Percentiles rank a stretch among this genome's conserved stretches.
phyloP scores from a whole-genome alignment of 2,113 vertebrate genomes.

The Herpetotheres cachinnans region DNA sequence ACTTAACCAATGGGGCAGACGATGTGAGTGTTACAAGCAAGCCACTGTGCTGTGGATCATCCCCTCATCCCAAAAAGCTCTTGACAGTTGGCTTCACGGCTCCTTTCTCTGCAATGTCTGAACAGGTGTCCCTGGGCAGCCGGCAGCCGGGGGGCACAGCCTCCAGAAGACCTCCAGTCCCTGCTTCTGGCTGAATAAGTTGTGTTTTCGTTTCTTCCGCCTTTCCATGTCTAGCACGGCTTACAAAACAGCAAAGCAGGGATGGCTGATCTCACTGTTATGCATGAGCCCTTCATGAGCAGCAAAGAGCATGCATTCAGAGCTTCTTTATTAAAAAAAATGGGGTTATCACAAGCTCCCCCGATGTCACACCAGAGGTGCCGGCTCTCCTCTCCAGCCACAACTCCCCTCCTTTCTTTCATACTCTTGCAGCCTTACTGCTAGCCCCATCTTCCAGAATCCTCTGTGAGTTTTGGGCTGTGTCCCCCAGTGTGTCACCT shows the following conservation, averaged over 20 bases:
- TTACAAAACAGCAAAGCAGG: not conserved
- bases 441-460: not conserved
- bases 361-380: not conserved
- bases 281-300: fast-evolving
- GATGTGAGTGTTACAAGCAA: not conserved
- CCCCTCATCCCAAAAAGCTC: not conserved
- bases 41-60: not conserved
- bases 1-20: not conserved
- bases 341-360: not conserved
- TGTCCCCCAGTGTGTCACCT: too few species aligned
- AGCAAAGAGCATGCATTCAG: not conserved
- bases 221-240: not conserved
- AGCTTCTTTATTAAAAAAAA: not conserved
- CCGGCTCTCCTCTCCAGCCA: not conserved
- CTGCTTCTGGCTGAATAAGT: not conserved
- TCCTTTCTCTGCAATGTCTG: not conserved
- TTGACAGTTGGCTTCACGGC: not conserved
- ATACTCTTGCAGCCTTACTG: not conserved
- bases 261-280: not conserved
- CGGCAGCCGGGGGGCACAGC: fast-evolving
- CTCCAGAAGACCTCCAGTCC: not conserved
- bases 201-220: not conserved
- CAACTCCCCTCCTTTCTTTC: not conserved
- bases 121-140: not conserved
- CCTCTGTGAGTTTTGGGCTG: fast-evolving